Evolutionary conservation across 2,797 vertebrate species (phyloP).

Genomic region (Trematomus bernacchii): DNA sequence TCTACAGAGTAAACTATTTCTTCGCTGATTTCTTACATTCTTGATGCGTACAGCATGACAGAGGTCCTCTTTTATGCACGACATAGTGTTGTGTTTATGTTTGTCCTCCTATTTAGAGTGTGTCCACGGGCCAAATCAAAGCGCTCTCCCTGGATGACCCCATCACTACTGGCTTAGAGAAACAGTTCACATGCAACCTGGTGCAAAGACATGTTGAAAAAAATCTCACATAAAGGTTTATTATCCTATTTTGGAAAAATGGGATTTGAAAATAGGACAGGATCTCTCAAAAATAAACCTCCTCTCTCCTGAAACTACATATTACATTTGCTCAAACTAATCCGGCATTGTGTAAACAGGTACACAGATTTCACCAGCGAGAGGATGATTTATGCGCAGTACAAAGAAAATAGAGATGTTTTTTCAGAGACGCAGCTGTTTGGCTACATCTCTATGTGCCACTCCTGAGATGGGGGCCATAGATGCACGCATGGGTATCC

Average conservation of each 20-base stretch:
- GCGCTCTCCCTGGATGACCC: conserved; percentile 14
- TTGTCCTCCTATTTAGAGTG: background rate
- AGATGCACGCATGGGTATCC: conserved; percentile 46
- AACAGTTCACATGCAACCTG: background rate
- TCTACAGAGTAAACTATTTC: conserved; percentile 12
- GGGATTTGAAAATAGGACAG: conserved; percentile 22
- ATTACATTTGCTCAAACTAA: conserved; percentile 52
- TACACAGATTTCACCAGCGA: conserved; percentile 33
- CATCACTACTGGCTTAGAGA: background rate
- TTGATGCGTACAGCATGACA: background rate
- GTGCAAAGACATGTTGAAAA: conserved; percentile 32
- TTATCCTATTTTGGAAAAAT: conserved; percentile 3
- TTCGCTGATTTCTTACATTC: conserved; percentile 18
- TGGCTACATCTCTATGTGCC: conserved; percentile 50
- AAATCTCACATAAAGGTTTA: background rate
- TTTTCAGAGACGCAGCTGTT: conserved; percentile 56
- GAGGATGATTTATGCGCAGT: conserved; percentile 32
- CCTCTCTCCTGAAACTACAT: conserved; percentile 21
- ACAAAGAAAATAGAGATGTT: conserved; percentile 55
- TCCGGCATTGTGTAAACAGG: conserved; percentile 52
- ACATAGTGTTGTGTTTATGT: background rate
- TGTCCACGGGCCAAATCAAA: conserved; percentile 24
- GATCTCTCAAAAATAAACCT: conserved; percentile 23
- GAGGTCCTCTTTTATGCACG: conserved; percentile 1
- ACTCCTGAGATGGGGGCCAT: conserved; percentile 50